Conservation (phyloP, 64 coral and sea anemone species). For the Dendrophyllia cribrosa region DNA sequence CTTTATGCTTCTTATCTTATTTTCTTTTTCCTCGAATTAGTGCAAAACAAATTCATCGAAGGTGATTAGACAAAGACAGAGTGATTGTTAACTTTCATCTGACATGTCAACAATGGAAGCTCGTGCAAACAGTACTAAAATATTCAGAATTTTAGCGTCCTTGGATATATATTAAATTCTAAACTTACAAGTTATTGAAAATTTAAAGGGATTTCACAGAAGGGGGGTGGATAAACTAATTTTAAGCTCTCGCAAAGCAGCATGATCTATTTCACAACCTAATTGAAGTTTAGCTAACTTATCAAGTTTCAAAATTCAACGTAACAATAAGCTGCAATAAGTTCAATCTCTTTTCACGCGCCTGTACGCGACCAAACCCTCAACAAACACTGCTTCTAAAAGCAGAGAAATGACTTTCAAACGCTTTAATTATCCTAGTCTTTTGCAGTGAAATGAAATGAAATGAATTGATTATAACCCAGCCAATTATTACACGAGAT, state of each 20-base stretch:
- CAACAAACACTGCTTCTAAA: neutral
- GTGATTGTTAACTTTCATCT: conserved; percentile 45
- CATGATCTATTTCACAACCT: neutral
- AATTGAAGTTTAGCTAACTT: neutral
- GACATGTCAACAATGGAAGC: conserved; percentile 60
- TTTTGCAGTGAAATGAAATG: no score
- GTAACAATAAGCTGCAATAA: neutral
- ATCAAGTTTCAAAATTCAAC: neutral
- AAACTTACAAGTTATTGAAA: conserved; percentile 29
- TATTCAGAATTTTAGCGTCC: conserved; percentile 93
- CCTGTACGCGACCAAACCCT: neutral
- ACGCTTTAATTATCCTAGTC: neutral
- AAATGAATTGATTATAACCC: neutral
- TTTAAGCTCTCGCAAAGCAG: neutral
- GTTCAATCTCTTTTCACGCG: neutral
- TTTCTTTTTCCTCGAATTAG: conserved; percentile 3
- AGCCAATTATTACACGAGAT: neutral
- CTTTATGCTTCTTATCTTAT: neutral
- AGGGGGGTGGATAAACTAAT: neutral
- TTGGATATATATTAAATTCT: neutral
- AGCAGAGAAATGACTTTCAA: neutral
- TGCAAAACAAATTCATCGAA: conserved; percentile 28
- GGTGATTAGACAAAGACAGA: conserved; percentile 15
- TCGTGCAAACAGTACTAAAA: conserved; percentile 67
- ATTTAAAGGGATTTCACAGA: conserved; percentile 12